These are phyloP conservation scores for Rhabdornis inornatus DNA, from an alignment of 2,113 vertebrate species.

Conservation along the genomic window DNA sequence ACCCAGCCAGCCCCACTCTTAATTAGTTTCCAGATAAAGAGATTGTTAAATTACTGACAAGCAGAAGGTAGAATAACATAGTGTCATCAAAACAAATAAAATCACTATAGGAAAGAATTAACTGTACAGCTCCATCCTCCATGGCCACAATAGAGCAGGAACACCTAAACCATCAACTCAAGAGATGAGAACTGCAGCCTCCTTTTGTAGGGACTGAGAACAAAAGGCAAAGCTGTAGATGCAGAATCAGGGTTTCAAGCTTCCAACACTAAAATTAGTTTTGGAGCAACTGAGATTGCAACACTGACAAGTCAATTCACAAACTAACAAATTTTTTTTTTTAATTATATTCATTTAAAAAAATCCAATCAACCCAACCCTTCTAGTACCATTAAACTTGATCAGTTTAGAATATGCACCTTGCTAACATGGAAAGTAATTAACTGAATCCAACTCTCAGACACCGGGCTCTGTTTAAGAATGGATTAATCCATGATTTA, in stretches of 20 bases:
- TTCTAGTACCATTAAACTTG: background rate
- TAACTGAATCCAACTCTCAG: background rate
- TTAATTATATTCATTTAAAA: background rate
- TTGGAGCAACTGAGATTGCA: background rate
- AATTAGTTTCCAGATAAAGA: background rate
- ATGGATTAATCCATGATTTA: slow-evolving; percentile 6
- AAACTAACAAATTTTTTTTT: background rate
- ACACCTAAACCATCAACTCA: background rate
- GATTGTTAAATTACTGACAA: background rate
- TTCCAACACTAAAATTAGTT: background rate
- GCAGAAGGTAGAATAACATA: background rate
- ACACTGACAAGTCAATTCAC: background rate
- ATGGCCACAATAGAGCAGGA: background rate
- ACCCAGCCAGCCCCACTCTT: background rate
- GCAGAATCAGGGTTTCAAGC: background rate
- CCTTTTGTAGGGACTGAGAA: background rate
- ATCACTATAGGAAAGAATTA: background rate
- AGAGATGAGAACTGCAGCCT: accelerated
- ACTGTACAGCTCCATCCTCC: background rate
- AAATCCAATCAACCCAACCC: accelerated
- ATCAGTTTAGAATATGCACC: background rate
- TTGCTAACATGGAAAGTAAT: background rate
- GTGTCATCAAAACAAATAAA: background rate
- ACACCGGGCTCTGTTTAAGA: background rate
- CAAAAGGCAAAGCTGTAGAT: background rate